Evolutionary conservation across 2,797 vertebrate species (phyloP).

Genomic region (Rhodeus uyekii): DNA sequence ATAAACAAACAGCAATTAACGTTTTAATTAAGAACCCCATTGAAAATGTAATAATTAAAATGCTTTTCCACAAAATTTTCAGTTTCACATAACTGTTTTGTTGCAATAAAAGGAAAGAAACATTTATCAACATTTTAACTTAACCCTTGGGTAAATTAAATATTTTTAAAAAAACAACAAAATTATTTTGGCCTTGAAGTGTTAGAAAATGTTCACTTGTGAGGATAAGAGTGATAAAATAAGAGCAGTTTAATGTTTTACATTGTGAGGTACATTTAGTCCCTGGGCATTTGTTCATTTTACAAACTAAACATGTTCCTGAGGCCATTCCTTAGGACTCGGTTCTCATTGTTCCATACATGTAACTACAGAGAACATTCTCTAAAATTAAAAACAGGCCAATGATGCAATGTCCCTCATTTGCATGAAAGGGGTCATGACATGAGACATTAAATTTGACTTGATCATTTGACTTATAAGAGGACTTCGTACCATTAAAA

Average conservation of each 20-base stretch:
- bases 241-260: slow-evolving; percentile 6
- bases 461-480: too few species aligned
- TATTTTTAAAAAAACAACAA: too few species aligned
- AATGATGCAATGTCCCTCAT: not conserved
- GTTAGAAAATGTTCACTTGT: slow-evolving; percentile 10
- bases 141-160: not conserved
- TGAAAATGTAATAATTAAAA: too few species aligned
- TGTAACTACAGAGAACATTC: slow-evolving; percentile 24
- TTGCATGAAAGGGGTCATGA: not conserved
- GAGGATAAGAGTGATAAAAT: slow-evolving; percentile 11
- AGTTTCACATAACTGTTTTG: not conserved
- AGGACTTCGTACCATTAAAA: too few species aligned
- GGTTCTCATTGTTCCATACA: not conserved
- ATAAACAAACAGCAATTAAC: too few species aligned
- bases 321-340: not conserved
- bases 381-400: not conserved
- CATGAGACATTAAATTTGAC: too few species aligned
- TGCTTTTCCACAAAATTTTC: too few species aligned
- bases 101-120: too few species aligned
- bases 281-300: not conserved
- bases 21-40: too few species aligned
- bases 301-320: slow-evolving; percentile 19
- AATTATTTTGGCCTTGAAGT: not conserved
- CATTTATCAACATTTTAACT: too few species aligned
- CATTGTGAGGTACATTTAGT: slow-evolving; percentile 28